Evolutionary conservation across 2,888 invertebrate species (phyloP).

Genomic region (Cryptocheilus praepositus): DNA sequence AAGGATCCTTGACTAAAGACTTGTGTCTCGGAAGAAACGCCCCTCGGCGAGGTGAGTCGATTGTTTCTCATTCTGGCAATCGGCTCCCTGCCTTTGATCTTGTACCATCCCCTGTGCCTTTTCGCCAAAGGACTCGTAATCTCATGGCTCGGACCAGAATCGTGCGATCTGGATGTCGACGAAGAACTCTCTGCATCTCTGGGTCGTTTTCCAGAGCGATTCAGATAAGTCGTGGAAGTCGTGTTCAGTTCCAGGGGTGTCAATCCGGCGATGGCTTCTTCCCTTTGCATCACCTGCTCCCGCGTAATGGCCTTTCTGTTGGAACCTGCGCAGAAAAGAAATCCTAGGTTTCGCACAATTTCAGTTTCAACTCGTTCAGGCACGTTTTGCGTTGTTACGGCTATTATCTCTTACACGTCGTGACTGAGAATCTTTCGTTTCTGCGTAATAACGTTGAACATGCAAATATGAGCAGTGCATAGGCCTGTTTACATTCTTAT

Average conservation of each 20-base stretch:
- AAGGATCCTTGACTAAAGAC: constrained; percentile 67
- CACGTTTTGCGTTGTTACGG: too few relatives aligned
- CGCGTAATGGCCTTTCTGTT: constrained; percentile 19
- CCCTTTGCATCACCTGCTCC: constrained; percentile 11
- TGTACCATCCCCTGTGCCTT: constrained; percentile 65
- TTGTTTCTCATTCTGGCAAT: constrained; percentile 64
- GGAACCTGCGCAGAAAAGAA: background rate
- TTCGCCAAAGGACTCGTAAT: constrained; percentile 64
- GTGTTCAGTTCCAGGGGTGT: background rate
- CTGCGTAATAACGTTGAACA: too few relatives aligned
- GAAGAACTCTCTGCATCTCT: constrained; percentile 49
- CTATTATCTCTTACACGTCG: too few relatives aligned
- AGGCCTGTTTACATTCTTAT: background rate
- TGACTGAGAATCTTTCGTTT: too few relatives aligned
- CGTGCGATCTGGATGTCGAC: constrained; percentile 16
- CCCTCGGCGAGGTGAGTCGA: constrained; percentile 44
- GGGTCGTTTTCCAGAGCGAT: constrained; percentile 54
- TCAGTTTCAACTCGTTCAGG: too few relatives aligned
- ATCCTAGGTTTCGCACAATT: too few relatives aligned
- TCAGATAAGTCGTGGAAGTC: constrained; percentile 14
- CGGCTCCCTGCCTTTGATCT: constrained; percentile 65
- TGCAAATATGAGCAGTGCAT: constrained; percentile 19
- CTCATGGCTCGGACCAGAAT: constrained; percentile 20
- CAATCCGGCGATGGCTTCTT: background rate
- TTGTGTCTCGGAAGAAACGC: constrained; percentile 65